These are phyloP conservation scores for Candidula unifasciata DNA, from an alignment of 2,888 invertebrate species.

Conservation along the genomic window DNA sequence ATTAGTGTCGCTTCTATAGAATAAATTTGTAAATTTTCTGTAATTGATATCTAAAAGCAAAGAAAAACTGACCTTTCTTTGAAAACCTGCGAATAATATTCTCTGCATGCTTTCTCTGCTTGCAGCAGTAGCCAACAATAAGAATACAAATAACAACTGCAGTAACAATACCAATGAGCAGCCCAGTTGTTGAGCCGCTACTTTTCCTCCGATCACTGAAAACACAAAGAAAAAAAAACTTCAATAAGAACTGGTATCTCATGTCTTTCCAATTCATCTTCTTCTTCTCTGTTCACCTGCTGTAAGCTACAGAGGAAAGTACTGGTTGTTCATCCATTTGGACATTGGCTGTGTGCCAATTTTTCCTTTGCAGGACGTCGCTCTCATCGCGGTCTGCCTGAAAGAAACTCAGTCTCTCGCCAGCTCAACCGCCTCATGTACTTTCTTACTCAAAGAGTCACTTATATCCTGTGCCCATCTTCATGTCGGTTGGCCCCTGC, in stretches of 20 bases:
- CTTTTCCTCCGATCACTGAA: conserved; percentile 19
- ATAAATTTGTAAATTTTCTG: neutral
- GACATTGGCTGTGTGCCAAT: too few relatives aligned
- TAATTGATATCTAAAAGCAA: neutral
- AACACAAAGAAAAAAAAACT: neutral
- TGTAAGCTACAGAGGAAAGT: too few relatives aligned
- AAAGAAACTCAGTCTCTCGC: too few relatives aligned
- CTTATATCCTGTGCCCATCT: too few relatives aligned
- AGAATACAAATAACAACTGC: conserved; percentile 28
- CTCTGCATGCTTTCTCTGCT: conserved; percentile 30
- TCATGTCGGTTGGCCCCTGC: too few relatives aligned
- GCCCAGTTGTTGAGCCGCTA: conserved; percentile 2
- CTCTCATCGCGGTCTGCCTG: too few relatives aligned
- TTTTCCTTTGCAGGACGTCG: too few relatives aligned
- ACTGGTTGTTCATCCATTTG: too few relatives aligned
- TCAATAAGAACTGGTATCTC: neutral
- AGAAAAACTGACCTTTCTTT: conserved; percentile 17
- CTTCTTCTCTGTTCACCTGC: too few relatives aligned
- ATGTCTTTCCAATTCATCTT: neutral
- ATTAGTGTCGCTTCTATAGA: neutral
- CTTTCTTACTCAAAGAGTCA: too few relatives aligned
- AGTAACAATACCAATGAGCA: conserved; percentile 38
- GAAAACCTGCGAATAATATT: conserved; percentile 22
- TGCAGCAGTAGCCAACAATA: conserved; percentile 32
- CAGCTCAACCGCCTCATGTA: too few relatives aligned